Base-by-base conservation (phyloP, 92 coral and sea anemone genomes). In the Bergia puertoricense region DNA sequence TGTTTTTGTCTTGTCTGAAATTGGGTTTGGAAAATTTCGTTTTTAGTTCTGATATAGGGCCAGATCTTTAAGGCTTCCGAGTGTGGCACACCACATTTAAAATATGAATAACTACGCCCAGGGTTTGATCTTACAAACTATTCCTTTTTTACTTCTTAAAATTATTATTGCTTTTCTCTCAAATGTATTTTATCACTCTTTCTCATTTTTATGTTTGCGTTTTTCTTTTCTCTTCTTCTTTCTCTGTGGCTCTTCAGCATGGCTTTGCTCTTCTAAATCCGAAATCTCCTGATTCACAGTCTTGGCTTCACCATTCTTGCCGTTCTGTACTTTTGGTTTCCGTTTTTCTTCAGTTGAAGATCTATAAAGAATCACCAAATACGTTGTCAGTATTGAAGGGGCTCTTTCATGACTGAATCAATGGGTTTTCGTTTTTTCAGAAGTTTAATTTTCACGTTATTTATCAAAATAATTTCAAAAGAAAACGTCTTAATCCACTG, bases 171-270 rank as follows among this genome's bases (percentile, higher is more conserved):
- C 74, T 82, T 54, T 62, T 10, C 10, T 82, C 48, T 43, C 43
- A 8, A 54, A 20, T 81, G 85, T 54, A 62, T 16, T 16, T 20
- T 20, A 62, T 62, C 30, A 6, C 20, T 22, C 30, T 62, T 62
- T 7, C 66, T 62, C 20, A 36, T 5, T 30, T 84, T 84, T 9
- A 6, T 73, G 43, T 7, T 71, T 84, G 43, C 57, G 22, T 41
- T 84, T 84, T 42, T 68, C 86, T 82, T 40, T 82, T 40, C 48
- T 84, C 79, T 72, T 82, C 43, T 82, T 84, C 68, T 84, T 84
- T 9, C 22, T n/a, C 7, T 71, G 41, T 5, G 87, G 87, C 72
- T 71, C 42, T 1, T 68, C 68, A 30, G 30, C 18, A 36, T 37
- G 2, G 2, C 6, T 45, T 48, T 46, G 36, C 62, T 30, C 79